phyloP scores from a whole-genome alignment of 2,797 vertebrate genomes.

The Moxostoma hubbsi region DNA sequence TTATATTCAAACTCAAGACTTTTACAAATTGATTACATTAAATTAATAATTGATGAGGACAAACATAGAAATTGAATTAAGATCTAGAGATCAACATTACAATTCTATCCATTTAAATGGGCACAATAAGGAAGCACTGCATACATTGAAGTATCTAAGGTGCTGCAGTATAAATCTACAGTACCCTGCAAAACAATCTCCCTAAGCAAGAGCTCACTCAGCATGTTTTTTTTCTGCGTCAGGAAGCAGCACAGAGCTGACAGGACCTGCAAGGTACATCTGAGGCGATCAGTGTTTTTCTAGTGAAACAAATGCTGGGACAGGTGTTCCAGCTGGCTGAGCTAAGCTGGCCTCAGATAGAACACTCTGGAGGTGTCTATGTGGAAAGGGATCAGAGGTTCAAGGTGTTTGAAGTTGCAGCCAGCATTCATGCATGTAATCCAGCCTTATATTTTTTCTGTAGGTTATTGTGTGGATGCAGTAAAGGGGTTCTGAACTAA shows the following conservation, averaged over 20 bases:
- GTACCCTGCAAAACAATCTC: constrained; percentile 25
- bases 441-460: constrained; percentile 8
- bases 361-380: constrained; percentile 32
- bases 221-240: constrained; percentile 43
- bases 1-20: too few relatives aligned
- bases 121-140: background rate
- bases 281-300: constrained; percentile 49
- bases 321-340: constrained; percentile 55
- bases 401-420: constrained; percentile 22
- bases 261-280: constrained; percentile 56
- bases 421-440: constrained; percentile 13
- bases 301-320: constrained; percentile 48
- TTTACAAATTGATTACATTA: too few relatives aligned
- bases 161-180: constrained; percentile 18
- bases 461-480: constrained; percentile 1
- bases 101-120: background rate
- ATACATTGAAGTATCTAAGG: background rate
- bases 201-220: constrained; percentile 42
- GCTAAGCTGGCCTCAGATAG: constrained; percentile 39
- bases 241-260: constrained; percentile 41
- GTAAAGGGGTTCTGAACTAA: constrained; percentile 19
- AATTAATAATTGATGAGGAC: too few relatives aligned
- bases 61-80: too few relatives aligned
- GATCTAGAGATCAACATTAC: background rate
- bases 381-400: constrained; percentile 30